Conservation (phyloP, 2,113 vertebrate genomes). For the Corythaixoides concolor region DNA sequence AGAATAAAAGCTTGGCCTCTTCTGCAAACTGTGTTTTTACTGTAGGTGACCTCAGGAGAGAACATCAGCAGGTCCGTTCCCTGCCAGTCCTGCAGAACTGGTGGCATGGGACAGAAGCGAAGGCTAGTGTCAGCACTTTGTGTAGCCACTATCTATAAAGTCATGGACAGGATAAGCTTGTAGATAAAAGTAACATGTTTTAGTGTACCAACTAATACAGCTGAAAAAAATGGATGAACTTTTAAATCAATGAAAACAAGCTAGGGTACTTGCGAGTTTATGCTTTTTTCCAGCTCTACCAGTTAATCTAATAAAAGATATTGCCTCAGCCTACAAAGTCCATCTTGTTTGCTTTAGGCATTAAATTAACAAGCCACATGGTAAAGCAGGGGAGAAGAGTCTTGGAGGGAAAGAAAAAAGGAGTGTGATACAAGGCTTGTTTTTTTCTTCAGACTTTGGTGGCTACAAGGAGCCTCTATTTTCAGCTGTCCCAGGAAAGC, state of each 20-base stretch:
- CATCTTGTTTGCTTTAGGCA: not conserved
- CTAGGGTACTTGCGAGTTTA: not conserved
- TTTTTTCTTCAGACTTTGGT: not conserved
- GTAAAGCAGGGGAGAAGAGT: not conserved
- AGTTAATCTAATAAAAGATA: not conserved
- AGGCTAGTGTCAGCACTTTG: not conserved
- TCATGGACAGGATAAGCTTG: not conserved
- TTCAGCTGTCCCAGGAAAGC: not conserved
- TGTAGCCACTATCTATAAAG: not conserved
- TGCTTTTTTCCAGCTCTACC: not conserved
- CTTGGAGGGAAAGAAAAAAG: not conserved
- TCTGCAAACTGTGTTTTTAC: not conserved
- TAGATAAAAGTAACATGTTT: not conserved
- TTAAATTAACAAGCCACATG: not conserved
- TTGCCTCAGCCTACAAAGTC: not conserved
- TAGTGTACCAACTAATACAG: not conserved
- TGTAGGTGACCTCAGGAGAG: not conserved
- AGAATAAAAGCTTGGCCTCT: not conserved
- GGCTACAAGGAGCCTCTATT: not conserved
- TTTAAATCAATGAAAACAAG: not conserved
- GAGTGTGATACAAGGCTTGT: not conserved
- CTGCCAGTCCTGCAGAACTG: not conserved
- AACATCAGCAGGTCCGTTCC: not conserved
- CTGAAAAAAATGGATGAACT: not conserved
- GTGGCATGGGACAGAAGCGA: not conserved